A percentile compares a stretch with the other conserved stretches of the same genome.
Conservation (phyloP, 2,888 invertebrate species). For the Branchipolynoe longqiensis region DNA sequence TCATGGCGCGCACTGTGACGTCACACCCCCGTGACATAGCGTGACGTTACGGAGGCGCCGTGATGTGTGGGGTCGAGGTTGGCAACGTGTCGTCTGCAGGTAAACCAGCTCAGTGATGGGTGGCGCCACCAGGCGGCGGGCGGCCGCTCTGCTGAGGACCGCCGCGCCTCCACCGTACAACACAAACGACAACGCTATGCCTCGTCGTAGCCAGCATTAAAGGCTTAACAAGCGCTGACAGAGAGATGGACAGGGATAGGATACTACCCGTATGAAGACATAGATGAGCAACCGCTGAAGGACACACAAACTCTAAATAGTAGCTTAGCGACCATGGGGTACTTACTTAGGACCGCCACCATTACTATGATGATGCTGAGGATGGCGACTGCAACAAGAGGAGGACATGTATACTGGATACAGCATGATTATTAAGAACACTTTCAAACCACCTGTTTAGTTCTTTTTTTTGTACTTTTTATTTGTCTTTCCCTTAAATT, state of each 20-base stretch:
- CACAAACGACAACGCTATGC: background rate
- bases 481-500: too few species aligned
- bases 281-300: background rate
- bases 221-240: background rate
- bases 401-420: too few species aligned
- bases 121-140: slow-evolving; percentile 10
- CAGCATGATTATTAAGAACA: too few species aligned
- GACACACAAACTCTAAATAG: background rate
- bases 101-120: slow-evolving; percentile 37
- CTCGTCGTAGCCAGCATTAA: slow-evolving; percentile 30
- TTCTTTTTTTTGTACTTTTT: too few species aligned
- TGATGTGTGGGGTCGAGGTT: background rate
- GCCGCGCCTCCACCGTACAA: background rate
- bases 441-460: too few species aligned
- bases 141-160: background rate
- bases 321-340: too few species aligned
- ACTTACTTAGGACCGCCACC: background rate
- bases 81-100: slow-evolving; percentile 10
- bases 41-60: too few species aligned
- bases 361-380: background rate
- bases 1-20: background rate
- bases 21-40: too few species aligned
- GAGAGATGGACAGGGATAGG: background rate
- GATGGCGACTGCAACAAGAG: too few species aligned
- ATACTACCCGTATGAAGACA: background rate